Conservation (phyloP, 2,113 vertebrate genomes). For the Neogale vison region DNA sequence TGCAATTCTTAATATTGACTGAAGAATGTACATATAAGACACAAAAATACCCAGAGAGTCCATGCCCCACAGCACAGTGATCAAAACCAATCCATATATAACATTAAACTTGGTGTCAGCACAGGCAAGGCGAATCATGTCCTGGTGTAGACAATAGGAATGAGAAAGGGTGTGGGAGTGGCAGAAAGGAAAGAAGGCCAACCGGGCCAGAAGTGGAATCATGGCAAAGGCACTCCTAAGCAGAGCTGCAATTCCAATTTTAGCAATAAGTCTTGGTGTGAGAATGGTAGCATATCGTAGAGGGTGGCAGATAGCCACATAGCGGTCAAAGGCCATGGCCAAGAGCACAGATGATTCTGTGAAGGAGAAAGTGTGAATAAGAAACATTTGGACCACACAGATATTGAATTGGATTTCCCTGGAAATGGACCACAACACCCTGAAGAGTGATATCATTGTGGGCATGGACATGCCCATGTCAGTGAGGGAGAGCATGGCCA, state of each 20-base stretch:
- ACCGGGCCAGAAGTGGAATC: neutral
- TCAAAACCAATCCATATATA: neutral
- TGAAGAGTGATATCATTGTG: constrained; percentile 40
- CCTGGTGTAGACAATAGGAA: constrained; percentile 71
- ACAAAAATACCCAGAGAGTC: neutral
- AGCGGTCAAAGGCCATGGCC: constrained; percentile 28
- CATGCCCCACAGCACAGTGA: neutral
- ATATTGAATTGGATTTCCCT: constrained; percentile 61
- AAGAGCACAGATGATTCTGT: constrained; percentile 64
- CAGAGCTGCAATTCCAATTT: constrained; percentile 4
- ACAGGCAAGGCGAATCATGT: constrained; percentile 27
- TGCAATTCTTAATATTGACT: constrained; percentile 9
- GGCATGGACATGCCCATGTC: constrained; percentile 68
- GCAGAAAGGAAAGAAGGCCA: constrained; percentile 63
- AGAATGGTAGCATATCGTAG: constrained; percentile 49
- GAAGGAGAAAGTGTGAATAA: constrained; percentile 61
- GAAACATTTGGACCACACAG: constrained; percentile 63
- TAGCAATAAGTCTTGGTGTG: constrained; percentile 1
- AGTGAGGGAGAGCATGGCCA: constrained; percentile 48
- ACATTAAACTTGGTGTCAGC: neutral
- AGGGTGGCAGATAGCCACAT: constrained; percentile 24
- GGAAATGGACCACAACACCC: constrained; percentile 70
- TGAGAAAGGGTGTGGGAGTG: constrained; percentile 59
- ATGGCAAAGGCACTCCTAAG: constrained; percentile 43
- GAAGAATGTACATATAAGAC: neutral